Evolutionary conservation across 2,888 invertebrate species (phyloP).

Genomic region (Sinotaia quadrata): DNA sequence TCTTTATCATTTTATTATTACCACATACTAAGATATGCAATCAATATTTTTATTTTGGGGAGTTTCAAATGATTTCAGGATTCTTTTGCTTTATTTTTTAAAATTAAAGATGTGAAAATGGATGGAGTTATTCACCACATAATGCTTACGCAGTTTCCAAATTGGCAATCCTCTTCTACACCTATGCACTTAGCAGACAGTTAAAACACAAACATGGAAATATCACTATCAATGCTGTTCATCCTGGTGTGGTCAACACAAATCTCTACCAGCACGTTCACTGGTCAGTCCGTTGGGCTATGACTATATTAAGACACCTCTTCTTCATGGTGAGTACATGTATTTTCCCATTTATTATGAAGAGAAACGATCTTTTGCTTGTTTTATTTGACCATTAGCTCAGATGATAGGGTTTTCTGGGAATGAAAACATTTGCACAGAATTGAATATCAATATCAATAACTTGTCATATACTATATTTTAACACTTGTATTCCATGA

Average conservation of each 20-base stretch:
- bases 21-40: too few relatives aligned
- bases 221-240: conserved; percentile 52
- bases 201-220: conserved; percentile 36
- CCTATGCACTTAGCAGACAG: conserved; percentile 40
- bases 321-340: conserved; percentile 41
- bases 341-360: not conserved
- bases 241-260: conserved; percentile 57
- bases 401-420: too few relatives aligned
- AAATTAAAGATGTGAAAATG: not conserved
- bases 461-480: too few relatives aligned
- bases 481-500: too few relatives aligned
- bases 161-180: conserved; percentile 46
- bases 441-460: too few relatives aligned
- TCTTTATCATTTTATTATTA: too few relatives aligned
- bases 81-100: not conserved
- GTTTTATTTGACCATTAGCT: conserved; percentile 44
- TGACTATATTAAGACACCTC: conserved; percentile 36
- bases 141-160: conserved; percentile 57
- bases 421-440: too few relatives aligned
- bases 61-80: too few relatives aligned
- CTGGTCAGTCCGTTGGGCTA: conserved; percentile 36
- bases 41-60: too few relatives aligned
- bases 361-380: not conserved
- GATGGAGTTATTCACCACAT: conserved; percentile 49
- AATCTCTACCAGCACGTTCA: conserved; percentile 44